Percentiles rank a stretch among this genome's conserved stretches.
Conservation (phyloP, 2,113 vertebrate species). For the Chaenogobius annularis region DNA sequence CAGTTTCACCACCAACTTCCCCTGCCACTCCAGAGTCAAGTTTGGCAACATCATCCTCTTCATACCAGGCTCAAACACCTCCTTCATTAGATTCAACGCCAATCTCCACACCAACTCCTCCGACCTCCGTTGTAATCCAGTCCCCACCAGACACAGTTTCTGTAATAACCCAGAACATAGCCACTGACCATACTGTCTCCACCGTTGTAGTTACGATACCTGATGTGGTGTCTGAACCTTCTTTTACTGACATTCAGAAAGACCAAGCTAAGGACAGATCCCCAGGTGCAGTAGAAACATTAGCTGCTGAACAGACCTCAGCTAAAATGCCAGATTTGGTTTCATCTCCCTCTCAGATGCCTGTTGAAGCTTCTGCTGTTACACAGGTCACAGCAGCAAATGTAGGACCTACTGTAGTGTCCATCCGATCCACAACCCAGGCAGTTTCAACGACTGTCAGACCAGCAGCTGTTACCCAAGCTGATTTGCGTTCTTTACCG, state of each 20-base stretch:
- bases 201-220: constrained; percentile 60
- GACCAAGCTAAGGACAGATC: constrained; percentile 9
- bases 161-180: constrained; percentile 3
- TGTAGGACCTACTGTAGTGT: constrained; percentile 35
- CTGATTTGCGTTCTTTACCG: constrained; percentile 30
- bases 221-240: constrained; percentile 63
- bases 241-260: constrained; percentile 11
- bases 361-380: constrained; percentile 32
- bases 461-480: constrained; percentile 11
- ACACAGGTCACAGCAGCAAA: constrained; percentile 51
- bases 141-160: constrained; percentile 31
- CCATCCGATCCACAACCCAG: constrained; percentile 25
- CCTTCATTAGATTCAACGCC: constrained; percentile 68
- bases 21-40: constrained; percentile 68
- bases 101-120: constrained; percentile 68
- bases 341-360: constrained; percentile 61
- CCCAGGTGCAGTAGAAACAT: constrained; percentile 19
- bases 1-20: constrained; percentile 64
- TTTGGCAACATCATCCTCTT: constrained; percentile 65
- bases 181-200: constrained; percentile 2
- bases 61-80: constrained; percentile 65
- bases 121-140: constrained; percentile 43
- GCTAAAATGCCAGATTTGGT: constrained; percentile 70
- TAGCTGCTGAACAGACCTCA: constrained; percentile 29
- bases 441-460: constrained; percentile 23